phyloP scores from a whole-genome alignment of 2,113 vertebrate species.

The Pseudorasbora parva region DNA sequence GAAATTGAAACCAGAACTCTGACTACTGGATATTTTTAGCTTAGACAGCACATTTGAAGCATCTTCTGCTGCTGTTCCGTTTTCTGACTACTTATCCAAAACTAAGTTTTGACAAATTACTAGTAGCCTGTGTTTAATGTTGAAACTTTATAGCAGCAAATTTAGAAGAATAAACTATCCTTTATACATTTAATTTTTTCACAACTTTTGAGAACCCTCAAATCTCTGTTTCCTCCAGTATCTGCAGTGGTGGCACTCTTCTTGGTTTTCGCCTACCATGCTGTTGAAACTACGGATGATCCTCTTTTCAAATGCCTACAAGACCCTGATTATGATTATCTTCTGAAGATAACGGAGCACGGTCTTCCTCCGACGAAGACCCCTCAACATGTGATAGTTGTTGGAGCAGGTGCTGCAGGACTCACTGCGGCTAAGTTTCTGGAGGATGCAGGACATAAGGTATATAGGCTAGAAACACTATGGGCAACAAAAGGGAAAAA shows the following conservation, averaged over 20 bases:
- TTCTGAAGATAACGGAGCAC: slow-evolving; percentile 72
- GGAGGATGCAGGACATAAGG: slow-evolving; percentile 83
- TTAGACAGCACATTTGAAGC: not conserved
- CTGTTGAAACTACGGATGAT: slow-evolving; percentile 62
- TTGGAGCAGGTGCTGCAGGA: slow-evolving; percentile 83
- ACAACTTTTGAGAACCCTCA: not conserved
- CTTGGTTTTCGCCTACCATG: slow-evolving; percentile 56
- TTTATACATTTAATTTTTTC: not conserved
- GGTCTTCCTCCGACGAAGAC: slow-evolving; percentile 74
- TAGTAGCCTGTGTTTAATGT: not conserved
- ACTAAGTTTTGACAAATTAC: not conserved
- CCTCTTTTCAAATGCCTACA: slow-evolving; percentile 77
- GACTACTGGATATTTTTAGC: not conserved
- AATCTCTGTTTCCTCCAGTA: slow-evolving; percentile 57
- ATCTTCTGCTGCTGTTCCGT: not conserved
- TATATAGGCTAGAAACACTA: slow-evolving; percentile 48
- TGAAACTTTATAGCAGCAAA: not conserved
- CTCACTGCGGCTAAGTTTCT: slow-evolving; percentile 83
- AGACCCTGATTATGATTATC: slow-evolving; percentile 79
- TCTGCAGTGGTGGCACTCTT: slow-evolving; percentile 63
- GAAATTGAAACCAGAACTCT: slow-evolving; percentile 12
- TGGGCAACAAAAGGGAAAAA: not conserved
- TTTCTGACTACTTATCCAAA: not conserved
- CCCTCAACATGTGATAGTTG: slow-evolving; percentile 74
- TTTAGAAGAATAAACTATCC: not conserved